Evolutionary conservation across 2,113 vertebrate genomes (phyloP), one percentile per base, ranked within the genome.

Genomic region (Ceratotherium simum): DNA sequence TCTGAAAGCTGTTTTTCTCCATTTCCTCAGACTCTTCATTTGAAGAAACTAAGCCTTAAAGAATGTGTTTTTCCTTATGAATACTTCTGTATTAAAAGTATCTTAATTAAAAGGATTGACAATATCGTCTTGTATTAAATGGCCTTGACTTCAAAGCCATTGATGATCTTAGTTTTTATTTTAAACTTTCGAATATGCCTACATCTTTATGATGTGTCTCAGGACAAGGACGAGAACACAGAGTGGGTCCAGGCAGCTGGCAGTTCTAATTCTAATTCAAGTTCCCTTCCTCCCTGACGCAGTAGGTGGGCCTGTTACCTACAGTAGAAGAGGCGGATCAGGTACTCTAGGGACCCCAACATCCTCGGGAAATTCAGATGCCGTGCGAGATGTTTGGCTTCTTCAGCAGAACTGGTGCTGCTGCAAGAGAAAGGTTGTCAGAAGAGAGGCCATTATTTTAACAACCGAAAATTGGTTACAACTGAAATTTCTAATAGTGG

Each of bases 31-130:
- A 80, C 42, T 65, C 70, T 93, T 64, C 29, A 8, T 88, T 81
- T 29, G 62, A 69, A 97, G 79, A 92, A 92, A 87, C 18, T 56
- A 76, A 80, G 16, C 33, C 8, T n/a, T 58, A 93, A 60, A 89
- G 78, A 78, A 87, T 86, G 4, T 48, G 62, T 60, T 78, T 92
- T 95, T 88, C 54, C 62, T 92, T n/a, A 65, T 56, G 36, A 93
- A 64, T 11, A 92, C 14, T 51, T 81, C 65, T 60, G 17, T 69
- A 36, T 78, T 76, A 67, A 82, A 90, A 60, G 3, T 51, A 88
- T 89, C 14, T 54, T 54, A 54, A 54, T 54, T 54, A 54, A 54
- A 14, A 54, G 56, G 21, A 72, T 65, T 80, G 58, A 79, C 48
- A 90, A 23, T 33, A 46, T 33, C 54, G 76, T 84, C 12, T 75